Conservation (phyloP, 2,113 vertebrate species). For the Pachycephala philippinensis region DNA sequence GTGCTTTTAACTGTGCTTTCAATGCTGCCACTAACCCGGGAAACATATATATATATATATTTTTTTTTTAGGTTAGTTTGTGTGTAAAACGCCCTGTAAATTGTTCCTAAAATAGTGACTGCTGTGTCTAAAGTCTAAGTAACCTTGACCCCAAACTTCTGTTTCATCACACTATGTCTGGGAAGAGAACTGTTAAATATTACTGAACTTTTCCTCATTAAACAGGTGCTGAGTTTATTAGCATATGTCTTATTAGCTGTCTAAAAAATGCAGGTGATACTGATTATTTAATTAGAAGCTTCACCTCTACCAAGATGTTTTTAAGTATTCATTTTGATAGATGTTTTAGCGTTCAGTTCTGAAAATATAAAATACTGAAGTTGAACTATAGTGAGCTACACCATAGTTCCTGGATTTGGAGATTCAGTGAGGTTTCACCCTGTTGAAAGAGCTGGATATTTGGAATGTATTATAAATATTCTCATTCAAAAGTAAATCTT, state of each 20-base stretch:
- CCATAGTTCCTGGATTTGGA: neutral
- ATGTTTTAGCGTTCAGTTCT: neutral
- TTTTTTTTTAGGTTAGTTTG: neutral
- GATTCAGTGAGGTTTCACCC: neutral
- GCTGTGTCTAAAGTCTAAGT: neutral
- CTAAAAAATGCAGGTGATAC: neutral
- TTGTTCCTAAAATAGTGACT: neutral
- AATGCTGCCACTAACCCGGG: neutral
- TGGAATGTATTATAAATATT: neutral
- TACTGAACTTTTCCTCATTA: neutral
- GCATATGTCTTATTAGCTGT: neutral
- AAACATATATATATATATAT: neutral
- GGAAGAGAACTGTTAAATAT: neutral
- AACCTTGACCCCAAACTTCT: neutral
- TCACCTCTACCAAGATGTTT: neutral
- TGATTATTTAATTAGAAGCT: neutral
- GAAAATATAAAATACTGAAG: neutral
- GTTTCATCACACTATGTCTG: neutral
- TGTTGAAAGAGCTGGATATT: neutral
- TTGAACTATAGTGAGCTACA: neutral
- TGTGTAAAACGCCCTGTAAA: neutral
- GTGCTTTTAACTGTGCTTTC: neutral
- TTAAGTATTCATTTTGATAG: neutral
- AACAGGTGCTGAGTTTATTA: neutral
- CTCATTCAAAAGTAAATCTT: neutral